These are phyloP conservation scores for Lagorchestes hirsutus DNA, from an alignment of 2,797 vertebrate species.

Conservation along the genomic window DNA sequence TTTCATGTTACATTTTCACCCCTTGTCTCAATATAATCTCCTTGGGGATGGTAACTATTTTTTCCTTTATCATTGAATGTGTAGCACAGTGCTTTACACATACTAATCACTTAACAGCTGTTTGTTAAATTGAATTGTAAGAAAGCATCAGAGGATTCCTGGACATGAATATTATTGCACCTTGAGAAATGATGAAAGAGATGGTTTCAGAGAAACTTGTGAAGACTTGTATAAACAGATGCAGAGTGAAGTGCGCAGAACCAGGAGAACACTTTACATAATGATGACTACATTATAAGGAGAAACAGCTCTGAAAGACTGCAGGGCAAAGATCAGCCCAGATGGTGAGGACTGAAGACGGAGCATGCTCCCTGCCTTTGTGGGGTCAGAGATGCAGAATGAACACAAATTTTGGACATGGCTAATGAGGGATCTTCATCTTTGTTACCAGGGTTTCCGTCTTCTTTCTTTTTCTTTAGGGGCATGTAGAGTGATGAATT, in stretches of 20 bases:
- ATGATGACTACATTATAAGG: not conserved
- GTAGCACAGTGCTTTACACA: not conserved
- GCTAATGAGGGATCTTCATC: not conserved
- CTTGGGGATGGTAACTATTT: not conserved
- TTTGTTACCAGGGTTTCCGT: not conserved
- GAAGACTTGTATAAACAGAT: not conserved
- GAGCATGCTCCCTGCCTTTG: not conserved
- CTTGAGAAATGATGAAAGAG: not conserved
- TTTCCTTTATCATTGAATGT: not conserved
- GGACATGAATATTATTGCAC: not conserved
- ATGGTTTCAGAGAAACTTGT: not conserved
- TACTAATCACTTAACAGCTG: not conserved
- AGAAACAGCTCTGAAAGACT: not conserved
- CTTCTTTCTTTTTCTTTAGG: not conserved
- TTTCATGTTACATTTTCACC: not conserved
- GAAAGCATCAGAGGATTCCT: not conserved
- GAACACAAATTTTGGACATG: not conserved
- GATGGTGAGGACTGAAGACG: not conserved
- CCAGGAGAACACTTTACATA: not conserved
- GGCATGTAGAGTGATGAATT: no score
- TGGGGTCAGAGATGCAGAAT: not conserved
- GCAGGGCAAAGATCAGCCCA: not conserved
- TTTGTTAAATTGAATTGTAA: not conserved
- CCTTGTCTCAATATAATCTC: not conserved
- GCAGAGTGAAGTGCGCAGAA: not conserved